Evolutionary conservation across 2,888 invertebrate species (phyloP).

Genomic region (Dicyrtomina minuta): DNA sequence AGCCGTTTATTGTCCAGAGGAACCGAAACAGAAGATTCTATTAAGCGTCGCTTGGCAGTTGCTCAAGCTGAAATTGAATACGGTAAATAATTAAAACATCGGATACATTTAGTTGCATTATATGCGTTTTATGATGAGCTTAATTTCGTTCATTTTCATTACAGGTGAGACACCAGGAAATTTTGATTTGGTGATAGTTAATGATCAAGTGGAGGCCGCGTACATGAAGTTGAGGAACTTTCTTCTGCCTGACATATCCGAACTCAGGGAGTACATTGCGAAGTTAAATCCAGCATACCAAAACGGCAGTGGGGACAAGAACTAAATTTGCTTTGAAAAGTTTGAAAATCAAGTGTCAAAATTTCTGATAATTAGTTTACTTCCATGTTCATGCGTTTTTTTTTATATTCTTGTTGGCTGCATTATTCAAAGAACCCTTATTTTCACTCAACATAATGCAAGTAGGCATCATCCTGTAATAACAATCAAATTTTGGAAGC

Average conservation of each 20-base stretch:
- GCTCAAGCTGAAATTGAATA: slow-evolving; percentile 81
- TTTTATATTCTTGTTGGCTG: neutral
- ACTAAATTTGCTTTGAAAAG: neutral
- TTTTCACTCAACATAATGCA: too few species aligned
- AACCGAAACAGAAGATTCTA: slow-evolving; percentile 86
- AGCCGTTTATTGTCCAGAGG: slow-evolving; percentile 72
- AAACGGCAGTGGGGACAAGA: slow-evolving; percentile 30
- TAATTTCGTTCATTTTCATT: slow-evolving; percentile 43
- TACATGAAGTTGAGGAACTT: slow-evolving; percentile 73
- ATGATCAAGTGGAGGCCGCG: slow-evolving; percentile 78
- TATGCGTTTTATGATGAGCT: neutral
- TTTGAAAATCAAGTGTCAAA: neutral
- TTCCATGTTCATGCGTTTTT: neutral
- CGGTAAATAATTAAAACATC: slow-evolving; percentile 61
- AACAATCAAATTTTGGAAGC: too few species aligned
- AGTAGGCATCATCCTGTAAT: too few species aligned
- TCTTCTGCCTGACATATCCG: slow-evolving; percentile 64
- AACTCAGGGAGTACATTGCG: slow-evolving; percentile 54
- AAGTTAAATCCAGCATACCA: slow-evolving; percentile 12
- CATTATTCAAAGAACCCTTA: too few species aligned
- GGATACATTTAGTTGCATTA: neutral
- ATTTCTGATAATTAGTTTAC: neutral
- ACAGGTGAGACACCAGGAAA: slow-evolving; percentile 68
- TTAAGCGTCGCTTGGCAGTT: slow-evolving; percentile 73
- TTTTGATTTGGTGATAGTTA: slow-evolving; percentile 79